Conservation (phyloP, 2,797 vertebrate species). For the Cheirogaleus major region DNA sequence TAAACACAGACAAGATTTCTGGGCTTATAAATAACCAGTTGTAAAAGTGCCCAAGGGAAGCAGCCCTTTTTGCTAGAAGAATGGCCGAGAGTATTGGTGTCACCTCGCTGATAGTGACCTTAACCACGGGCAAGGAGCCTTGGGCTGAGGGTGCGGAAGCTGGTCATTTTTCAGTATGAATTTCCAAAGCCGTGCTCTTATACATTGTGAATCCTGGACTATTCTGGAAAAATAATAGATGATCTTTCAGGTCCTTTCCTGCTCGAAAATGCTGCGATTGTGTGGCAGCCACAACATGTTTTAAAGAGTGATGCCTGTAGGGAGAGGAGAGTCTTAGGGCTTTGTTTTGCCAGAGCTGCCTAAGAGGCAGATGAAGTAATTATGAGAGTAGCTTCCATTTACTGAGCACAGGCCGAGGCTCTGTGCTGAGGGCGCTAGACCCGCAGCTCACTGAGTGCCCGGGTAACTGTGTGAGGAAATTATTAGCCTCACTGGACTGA, state of each 20-base stretch:
- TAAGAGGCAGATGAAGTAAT: not conserved
- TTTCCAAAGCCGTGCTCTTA: slow-evolving; percentile 45
- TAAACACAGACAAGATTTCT: slow-evolving; percentile 80
- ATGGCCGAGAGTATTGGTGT: slow-evolving; percentile 8
- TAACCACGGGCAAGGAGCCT: not conserved
- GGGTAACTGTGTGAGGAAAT: not conserved
- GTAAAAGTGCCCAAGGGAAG: slow-evolving; percentile 67
- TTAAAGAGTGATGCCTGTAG: not conserved
- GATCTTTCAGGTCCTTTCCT: slow-evolving; percentile 14
- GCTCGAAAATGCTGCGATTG: not conserved
- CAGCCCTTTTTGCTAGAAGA: slow-evolving; percentile 57
- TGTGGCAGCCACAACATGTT: not conserved
- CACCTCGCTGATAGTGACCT: not conserved
- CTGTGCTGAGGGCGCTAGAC: not conserved
- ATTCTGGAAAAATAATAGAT: not conserved
- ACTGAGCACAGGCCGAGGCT: not conserved
- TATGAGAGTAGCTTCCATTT: not conserved
- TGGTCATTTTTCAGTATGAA: not conserved
- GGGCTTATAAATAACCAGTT: slow-evolving; percentile 78
- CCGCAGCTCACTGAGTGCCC: accelerated
- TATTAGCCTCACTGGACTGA: not conserved
- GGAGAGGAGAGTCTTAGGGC: not conserved
- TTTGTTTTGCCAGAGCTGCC: not conserved
- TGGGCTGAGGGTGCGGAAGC: not conserved
- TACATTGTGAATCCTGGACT: not conserved